Base-by-base conservation (phyloP, 2,113 vertebrate genomes). In the Petromus typicus region DNA sequence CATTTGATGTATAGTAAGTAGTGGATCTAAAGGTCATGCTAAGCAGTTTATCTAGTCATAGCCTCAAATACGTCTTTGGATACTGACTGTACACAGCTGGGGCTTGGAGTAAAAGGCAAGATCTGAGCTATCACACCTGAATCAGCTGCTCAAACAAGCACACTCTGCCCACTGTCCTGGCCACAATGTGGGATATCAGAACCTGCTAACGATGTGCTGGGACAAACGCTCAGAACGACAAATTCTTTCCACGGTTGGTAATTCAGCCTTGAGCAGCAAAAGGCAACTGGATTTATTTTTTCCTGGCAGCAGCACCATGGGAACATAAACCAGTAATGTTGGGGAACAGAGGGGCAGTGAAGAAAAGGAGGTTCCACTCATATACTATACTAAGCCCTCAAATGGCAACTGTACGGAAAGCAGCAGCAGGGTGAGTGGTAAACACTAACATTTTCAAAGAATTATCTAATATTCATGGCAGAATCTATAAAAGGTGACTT, bases 401-500 rank as follows among this genome's bases (percentile, higher is more conserved):
- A 17, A 90, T 90, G 82, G 59, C 95, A 94, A 57, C 90, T 37
- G 80, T 2, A 82, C 86, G 86, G 67, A 89, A 71, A 94, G 83
- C 90, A 93, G 93, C 97, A 96, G 96, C 75, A 57, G 73, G 56
- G 51, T 0, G 56, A 93, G 57, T 95, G 76, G 83, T 63, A 98
- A 96, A 97, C 34, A 95, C 90, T 86, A 95, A 86, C 95, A 94
- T 95, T 97, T 97, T 96, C 95, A 97, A 95, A 97, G 34, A 93
- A 95, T 86, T 93, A 93, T 63, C 81, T 91, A 56, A 79, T 95
- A 91, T 97, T 93, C 96, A 97, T 82, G 79, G 95, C 13, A 95
- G 90, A 40, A 97, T 97, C 96, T 71, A 98, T 97, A 97, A 96
- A 98, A 96, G 97, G 96, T 95, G 96, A 98, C 95, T 97, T 95